Conservation (phyloP, 2,113 vertebrate species). For the Peromyscus leucopus region DNA sequence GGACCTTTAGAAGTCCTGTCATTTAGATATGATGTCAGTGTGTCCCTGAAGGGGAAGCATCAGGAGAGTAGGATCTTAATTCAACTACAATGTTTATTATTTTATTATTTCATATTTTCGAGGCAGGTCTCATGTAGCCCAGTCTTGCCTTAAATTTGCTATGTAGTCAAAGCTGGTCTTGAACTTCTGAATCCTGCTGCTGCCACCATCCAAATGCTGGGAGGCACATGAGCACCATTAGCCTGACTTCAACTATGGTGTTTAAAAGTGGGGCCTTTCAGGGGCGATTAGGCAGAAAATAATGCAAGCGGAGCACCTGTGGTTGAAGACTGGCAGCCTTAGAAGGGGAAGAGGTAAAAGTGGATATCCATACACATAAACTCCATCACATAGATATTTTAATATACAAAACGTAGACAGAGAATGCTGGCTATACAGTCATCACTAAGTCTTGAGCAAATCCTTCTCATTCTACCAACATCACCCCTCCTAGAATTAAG, state of each 20-base stretch:
- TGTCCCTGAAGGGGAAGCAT: neutral
- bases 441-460: slow-evolving; percentile 27
- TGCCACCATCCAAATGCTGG: neutral
- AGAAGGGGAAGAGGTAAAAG: neutral
- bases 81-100: neutral
- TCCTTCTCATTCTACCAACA: neutral
- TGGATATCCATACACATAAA: neutral
- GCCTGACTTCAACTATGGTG: neutral
- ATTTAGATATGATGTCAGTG: neutral
- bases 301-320: neutral
- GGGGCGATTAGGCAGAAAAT: neutral
- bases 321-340: neutral
- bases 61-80: neutral
- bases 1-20: neutral
- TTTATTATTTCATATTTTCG: neutral
- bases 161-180: neutral
- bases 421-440: slow-evolving; percentile 22
- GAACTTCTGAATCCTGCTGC: neutral
- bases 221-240: neutral
- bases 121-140: too few relatives aligned
- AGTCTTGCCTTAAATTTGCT: too few relatives aligned
- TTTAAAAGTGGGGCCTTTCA: neutral
- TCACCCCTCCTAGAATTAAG: neutral
- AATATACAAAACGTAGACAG: neutral
- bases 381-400: slow-evolving; percentile 3